A percentile compares a stretch with the other conserved stretches of the same genome.
These are phyloP conservation scores for Drosophila rufa DNA, from an alignment of 1,140 invertebrate species.

Conservation along the genomic window DNA sequence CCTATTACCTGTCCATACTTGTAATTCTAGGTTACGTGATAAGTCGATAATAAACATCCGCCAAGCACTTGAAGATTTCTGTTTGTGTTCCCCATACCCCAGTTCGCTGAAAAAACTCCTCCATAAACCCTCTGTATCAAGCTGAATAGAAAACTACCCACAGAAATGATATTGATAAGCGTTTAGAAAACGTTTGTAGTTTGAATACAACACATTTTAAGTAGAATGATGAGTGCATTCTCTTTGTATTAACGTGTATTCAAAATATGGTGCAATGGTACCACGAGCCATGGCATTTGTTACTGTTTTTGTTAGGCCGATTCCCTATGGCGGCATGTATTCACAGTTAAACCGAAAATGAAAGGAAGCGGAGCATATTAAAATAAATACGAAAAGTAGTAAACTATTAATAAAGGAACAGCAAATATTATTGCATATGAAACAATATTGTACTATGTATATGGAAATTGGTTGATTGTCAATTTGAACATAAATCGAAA, in stretches of 20 bases:
- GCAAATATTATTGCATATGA: conserved; percentile 21
- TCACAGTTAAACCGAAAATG: conserved; percentile 12
- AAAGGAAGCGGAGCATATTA: conserved; percentile 14
- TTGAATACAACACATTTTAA: conserved; percentile 13
- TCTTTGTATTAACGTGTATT: conserved; percentile 28
- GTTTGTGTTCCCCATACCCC: conserved; percentile 1
- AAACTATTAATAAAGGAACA: conserved; percentile 23
- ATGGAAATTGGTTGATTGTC: conserved; percentile 49
- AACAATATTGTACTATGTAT: conserved; percentile 28
- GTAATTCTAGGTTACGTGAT: conserved; percentile 55
- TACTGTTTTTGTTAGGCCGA: conserved; percentile 42
- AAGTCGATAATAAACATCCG: conserved; percentile 59
- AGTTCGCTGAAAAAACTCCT: neutral
- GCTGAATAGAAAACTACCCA: conserved; percentile 45
- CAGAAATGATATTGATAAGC: conserved; percentile 13
- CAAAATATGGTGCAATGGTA: conserved; percentile 3
- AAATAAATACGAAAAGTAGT: conserved; percentile 6
- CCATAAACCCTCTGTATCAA: neutral
- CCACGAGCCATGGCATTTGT: conserved; percentile 26
- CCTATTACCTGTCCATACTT: conserved; percentile 60
- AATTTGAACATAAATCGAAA: conserved; percentile 44
- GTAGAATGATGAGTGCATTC: conserved; percentile 1
- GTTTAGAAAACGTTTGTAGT: conserved; percentile 25
- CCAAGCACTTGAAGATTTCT: conserved; percentile 9
- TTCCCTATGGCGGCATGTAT: conserved; percentile 9